Base-by-base conservation (phyloP, 2,888 invertebrate genomes). In the Dryocosmus kuriphilus region DNA sequence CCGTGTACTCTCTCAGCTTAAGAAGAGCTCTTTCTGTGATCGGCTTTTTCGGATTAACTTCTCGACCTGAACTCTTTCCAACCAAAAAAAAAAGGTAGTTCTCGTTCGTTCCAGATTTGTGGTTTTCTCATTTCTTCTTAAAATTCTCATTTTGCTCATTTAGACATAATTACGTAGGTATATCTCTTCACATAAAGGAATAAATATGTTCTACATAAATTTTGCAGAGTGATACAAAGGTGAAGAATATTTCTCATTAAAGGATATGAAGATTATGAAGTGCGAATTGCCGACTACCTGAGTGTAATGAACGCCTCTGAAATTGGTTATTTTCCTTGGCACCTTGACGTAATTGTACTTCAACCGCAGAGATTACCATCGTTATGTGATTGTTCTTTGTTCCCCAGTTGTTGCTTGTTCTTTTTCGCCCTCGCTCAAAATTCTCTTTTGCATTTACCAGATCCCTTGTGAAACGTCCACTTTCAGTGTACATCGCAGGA, bases 301-400 rank as follows among this genome's bases (percentile, higher is more conserved):
- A 27, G 51, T 51, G 86, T 86, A 88, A 88, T 88, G 88, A 89
- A 89, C 89, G 88, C 88, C 88, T 87, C 84, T 85, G 86, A 80
- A 88, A 89, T 89, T 89, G 88, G 89, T 89, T 89, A 89, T 89
- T 89, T 89, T 89, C 86, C 85, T 83, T 85, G 84, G 82, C 82
- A 85, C 83, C 85, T 83, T 86, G 86, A 85, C 84, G 85, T 85
- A 88, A 87, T 88, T 88, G 85, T 87, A 87, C 88, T 89, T 89
- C 89, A 89, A 87, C 88, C 87, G 84, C 89, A 89, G 89, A 89
- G 85, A 89, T 90, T 88, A 89, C 87, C 85, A 85, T 88, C 86
- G 85, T 89, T 88, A 86, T 55, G 75, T 87, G 89, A 89, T 88
- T 89, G 89, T 86, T 85, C 88, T 89, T 88, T 89, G 89, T 89